Conservation (phyloP, 2,113 vertebrate species). For the Psilopsiagon aurifrons region DNA sequence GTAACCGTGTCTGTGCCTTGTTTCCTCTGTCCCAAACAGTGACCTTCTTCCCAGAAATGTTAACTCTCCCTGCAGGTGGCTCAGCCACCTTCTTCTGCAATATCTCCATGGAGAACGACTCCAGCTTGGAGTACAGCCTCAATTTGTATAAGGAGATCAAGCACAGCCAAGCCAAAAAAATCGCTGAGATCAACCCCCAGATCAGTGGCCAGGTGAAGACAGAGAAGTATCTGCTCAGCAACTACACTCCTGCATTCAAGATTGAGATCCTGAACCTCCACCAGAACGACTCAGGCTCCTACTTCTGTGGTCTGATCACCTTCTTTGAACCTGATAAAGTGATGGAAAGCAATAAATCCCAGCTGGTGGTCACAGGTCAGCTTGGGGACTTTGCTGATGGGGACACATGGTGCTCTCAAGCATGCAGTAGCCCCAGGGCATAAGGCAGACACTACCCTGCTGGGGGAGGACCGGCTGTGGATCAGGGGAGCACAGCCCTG, state of each 20-base stretch:
- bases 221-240: constrained; percentile 4
- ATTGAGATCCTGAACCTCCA: constrained; percentile 49
- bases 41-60: neutral
- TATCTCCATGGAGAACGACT: neutral
- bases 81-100: constrained; percentile 65
- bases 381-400: neutral
- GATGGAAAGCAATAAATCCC: constrained; percentile 27
- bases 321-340: neutral
- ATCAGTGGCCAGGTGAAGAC: neutral
- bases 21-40: constrained; percentile 33
- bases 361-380: constrained; percentile 69
- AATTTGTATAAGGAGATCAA: constrained; percentile 54
- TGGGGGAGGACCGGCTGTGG: neutral
- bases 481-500: neutral
- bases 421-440: neutral
- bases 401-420: neutral
- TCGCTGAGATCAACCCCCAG: constrained; percentile 19
- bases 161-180: constrained; percentile 7
- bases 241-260: neutral
- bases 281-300: constrained; percentile 57
- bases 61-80: neutral
- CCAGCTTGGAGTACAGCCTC: neutral
- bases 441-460: neutral
- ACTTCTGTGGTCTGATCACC: constrained; percentile 45
- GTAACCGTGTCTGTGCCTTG: neutral